Base-by-base conservation (phyloP, 2,888 invertebrate genomes). In the Carterocephalus palaemon region DNA sequence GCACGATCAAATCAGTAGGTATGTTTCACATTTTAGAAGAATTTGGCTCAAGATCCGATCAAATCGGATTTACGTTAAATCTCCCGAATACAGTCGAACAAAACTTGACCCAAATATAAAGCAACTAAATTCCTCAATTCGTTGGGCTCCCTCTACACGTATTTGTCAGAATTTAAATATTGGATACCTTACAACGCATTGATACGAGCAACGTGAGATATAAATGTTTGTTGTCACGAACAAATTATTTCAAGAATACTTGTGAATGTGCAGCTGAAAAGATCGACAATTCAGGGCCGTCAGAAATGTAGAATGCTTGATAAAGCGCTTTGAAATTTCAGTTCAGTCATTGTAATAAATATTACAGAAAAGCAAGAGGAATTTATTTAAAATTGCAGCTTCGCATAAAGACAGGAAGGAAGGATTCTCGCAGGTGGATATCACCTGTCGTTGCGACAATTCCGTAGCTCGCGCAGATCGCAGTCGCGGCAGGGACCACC, bases 21-120 rank as follows among this genome's bases (percentile, higher is more conserved):
- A 64, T 65, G 60, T 67, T 64, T 61, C 59, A 59, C 62, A 54
- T 49, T 55, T 52, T 49, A 46, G 43, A 46, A 49, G 47, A 52
- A 49, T 53, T 53, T 47, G 47, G 36, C 46, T 40, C 31, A 24
- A 46, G 40, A 47, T 53, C 49, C 51, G 39, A 24, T 51, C 48
- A 82, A 82, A 84, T 84, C 82, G 73, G 81, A 84, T 84, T 84
- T 80, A 70, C 75, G 75, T 81, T 76, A 78, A 81, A 83, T 84
- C 72, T 67, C 52, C 62, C 60, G 62, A 68, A 72, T 70, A 67
- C 66, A 62, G 62, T 61, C 57, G 64, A 64, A 66, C 60, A 63
- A 76, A 70, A 72, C 67, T 70, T 72, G 64, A 69, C 67, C 70
- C 61, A 67, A 75, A 79, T 75, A 60, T 69, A 68, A 62, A 57